phyloP scores from a whole-genome alignment of 1,140 invertebrate species.

The Polyergus mexicanus region DNA sequence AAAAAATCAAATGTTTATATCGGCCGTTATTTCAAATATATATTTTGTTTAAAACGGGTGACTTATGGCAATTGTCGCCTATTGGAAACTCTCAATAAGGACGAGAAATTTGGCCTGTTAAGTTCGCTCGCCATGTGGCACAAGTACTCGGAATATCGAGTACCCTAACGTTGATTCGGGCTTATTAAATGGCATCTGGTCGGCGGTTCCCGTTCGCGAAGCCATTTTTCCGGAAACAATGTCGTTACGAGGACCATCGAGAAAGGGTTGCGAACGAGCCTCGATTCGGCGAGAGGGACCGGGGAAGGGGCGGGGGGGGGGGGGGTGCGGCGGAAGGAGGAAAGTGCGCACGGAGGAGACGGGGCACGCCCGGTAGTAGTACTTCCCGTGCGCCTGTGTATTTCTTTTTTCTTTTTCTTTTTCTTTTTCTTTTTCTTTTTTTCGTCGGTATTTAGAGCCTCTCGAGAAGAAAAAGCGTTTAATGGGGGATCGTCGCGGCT shows the following conservation, averaged over 20 bases:
- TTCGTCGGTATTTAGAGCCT: constrained; percentile 79
- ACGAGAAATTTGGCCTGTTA: constrained; percentile 40
- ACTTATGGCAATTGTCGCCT: not conserved
- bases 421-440: constrained; percentile 65
- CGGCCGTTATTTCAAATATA: not conserved
- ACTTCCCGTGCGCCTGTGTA: constrained; percentile 17
- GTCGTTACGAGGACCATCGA: constrained; percentile 84
- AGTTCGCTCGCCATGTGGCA: constrained; percentile 10
- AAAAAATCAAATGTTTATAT: not conserved
- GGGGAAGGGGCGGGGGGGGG: constrained; percentile 5
- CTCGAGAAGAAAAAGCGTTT: constrained; percentile 75
- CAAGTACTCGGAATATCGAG: constrained; percentile 22
- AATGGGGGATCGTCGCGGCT: constrained; percentile 75
- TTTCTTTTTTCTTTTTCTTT: constrained; percentile 3
- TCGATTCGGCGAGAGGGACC: not conserved
- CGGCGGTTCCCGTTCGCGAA: constrained; percentile 61
- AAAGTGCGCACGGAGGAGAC: not conserved
- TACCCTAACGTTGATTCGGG: constrained; percentile 57
- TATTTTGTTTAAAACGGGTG: not conserved
- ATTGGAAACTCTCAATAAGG: not conserved
- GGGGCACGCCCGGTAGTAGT: constrained; percentile 58
- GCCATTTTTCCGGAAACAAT: constrained; percentile 85
- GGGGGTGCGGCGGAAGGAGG: not conserved
- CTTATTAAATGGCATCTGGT: constrained; percentile 76
- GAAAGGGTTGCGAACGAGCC: constrained; percentile 56